Evolutionary conservation across 1,140 invertebrate genomes (phyloP), one percentile per base, ranked within the genome.

Genomic region (Lanistes nyassanus): DNA sequence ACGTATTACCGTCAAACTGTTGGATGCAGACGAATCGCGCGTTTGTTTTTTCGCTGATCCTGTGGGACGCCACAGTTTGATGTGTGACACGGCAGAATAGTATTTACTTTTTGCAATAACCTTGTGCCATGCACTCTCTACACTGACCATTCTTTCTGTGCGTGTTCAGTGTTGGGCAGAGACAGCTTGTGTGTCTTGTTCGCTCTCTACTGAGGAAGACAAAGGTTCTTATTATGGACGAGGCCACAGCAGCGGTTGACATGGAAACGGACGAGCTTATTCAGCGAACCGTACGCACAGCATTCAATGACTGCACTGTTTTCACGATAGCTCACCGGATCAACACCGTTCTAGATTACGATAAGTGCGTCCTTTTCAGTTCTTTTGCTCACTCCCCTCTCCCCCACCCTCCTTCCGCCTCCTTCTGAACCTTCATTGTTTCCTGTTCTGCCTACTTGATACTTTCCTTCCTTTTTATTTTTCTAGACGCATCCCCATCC

Each of bases 281-380:
- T 51, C 89, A 90, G 70, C 36, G 74, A 62, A 83, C 80, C 13
- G 81, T 85, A 36, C 60, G 60, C 53, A 76, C 84, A 37, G 80
- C 80, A 26, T 91, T 92, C 81, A 72, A 76, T 9, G 82, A 88
- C 74, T 91, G 90, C 79, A 92, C 91, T 0, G 87, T 92, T 29
- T 82, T 92, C 16, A 91, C 89, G n/a, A 91, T 92, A 79, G 92
- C 92, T 51, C 91, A 92, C 81, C 82, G 91, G 39, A 81, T 92
- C 7, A 86, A 90, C 67, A 91, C 90, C n/a, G 86, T 92, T 26
- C 74, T 90, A 31, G 83, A 90, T 68, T 89, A 85, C 81, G 87
- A 91, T 81, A 76, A 75, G 67, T 69, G 47, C 47, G 67, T 21
- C 16, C 6, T 7, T n/a, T n/a, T 47, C 5, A 13, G 5, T 2